Conservation (phyloP, 1,140 invertebrate genomes). For the Drosophila ogumai region DNA sequence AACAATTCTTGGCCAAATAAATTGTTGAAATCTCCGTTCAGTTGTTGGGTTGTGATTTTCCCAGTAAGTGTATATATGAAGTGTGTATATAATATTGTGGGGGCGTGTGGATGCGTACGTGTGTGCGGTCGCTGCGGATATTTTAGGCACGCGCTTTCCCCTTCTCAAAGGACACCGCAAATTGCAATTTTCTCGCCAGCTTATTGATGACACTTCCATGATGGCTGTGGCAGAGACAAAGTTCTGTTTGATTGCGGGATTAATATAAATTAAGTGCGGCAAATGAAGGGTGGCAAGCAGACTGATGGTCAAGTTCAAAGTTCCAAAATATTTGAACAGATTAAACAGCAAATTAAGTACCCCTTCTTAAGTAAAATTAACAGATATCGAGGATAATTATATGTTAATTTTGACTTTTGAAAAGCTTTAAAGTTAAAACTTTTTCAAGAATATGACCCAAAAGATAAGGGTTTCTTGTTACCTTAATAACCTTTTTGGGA, state of each 20-base stretch:
- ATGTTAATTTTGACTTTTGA: no score
- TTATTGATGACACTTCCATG: conserved; percentile 34
- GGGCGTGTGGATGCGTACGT: neutral
- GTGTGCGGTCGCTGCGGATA: conserved; percentile 40
- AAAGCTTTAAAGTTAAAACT: no score
- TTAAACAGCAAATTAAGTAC: no score
- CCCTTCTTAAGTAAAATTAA: no score
- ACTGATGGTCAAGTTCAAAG: conserved; percentile 7
- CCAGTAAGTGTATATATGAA: neutral
- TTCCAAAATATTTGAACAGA: no score
- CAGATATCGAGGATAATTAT: no score
- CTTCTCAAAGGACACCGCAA: conserved; percentile 23
- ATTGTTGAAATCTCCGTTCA: conserved; percentile 23
- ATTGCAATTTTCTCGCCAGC: conserved; percentile 24
- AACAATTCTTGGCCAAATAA: conserved; percentile 12
- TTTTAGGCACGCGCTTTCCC: conserved; percentile 31
- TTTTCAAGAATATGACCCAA: no score
- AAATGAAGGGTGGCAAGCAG: neutral
- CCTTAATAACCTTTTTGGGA: neutral
- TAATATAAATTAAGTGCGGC: conserved; percentile 55
- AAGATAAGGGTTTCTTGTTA: neutral
- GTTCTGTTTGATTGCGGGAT: conserved; percentile 39
- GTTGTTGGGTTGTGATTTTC: conserved; percentile 29
- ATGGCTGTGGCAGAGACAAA: conserved; percentile 21
- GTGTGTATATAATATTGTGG: neutral